These are phyloP conservation scores for Spea multiplicata DNA, from an alignment of 2,113 vertebrate genomes.

Conservation along the genomic window DNA sequence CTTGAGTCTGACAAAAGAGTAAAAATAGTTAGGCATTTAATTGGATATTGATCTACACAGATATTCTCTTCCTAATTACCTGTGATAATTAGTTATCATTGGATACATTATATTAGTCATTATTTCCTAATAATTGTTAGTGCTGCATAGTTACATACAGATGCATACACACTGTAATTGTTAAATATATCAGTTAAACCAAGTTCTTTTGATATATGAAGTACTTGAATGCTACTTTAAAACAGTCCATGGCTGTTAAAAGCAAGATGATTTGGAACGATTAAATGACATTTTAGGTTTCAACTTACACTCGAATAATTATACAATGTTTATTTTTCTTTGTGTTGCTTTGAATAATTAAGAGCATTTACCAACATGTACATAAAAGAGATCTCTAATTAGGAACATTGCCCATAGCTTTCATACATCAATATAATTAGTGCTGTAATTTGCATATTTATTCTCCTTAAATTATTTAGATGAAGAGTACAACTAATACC, in stretches of 20 bases:
- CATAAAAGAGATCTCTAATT: neutral
- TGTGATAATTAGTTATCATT: conserved; percentile 55
- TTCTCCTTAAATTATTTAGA: too few relatives aligned
- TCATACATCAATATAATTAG: neutral
- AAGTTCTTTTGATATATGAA: conserved; percentile 52
- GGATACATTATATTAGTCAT: conserved; percentile 57
- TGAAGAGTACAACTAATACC: too few relatives aligned
- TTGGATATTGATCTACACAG: conserved; percentile 67
- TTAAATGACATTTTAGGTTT: conserved; percentile 21
- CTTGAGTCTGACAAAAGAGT: conserved; percentile 51
- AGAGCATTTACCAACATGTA: neutral
- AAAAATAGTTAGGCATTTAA: conserved; percentile 55
- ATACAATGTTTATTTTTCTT: conserved; percentile 8
- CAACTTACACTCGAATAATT: conserved; percentile 5
- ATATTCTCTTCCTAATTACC: conserved; percentile 55
- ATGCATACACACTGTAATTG: conserved; percentile 50
- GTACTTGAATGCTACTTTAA: conserved; percentile 36
- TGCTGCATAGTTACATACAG: conserved; percentile 48
- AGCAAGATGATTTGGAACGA: conserved; percentile 17
- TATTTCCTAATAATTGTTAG: conserved; percentile 49
- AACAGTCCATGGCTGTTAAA: conserved; percentile 1
- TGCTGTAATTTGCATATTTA: too few relatives aligned
- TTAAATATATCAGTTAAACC: conserved; percentile 57
- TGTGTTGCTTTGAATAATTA: neutral
- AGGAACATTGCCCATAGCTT: neutral